Conservation (phyloP, 2,888 invertebrate genomes). For the Coleophora flavipennella region DNA sequence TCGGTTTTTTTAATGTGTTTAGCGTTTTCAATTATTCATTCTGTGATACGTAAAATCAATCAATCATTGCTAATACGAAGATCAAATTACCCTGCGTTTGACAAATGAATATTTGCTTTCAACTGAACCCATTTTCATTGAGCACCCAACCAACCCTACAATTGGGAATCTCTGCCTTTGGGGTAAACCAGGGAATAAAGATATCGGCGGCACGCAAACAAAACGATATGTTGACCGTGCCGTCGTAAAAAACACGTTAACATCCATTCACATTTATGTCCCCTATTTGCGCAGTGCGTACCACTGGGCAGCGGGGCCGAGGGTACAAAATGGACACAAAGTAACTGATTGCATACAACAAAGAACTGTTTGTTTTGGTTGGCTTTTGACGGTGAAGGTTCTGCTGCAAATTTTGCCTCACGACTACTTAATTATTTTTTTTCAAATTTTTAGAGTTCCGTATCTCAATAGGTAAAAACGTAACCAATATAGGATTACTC, state of each 20-base stretch:
- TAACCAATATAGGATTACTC: too few relatives aligned
- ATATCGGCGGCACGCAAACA: constrained; percentile 63
- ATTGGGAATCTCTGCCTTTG: constrained; percentile 39
- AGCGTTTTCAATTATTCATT: too few relatives aligned
- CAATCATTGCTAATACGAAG: too few relatives aligned
- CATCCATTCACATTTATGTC: constrained; percentile 70
- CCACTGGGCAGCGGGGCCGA: constrained; percentile 43
- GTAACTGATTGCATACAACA: constrained; percentile 57
- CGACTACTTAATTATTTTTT: too few relatives aligned
- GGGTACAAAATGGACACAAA: constrained; percentile 30
- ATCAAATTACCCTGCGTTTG: too few relatives aligned
- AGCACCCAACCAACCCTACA: constrained; percentile 7
- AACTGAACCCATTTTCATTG: too few relatives aligned
- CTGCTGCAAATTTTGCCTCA: neutral
- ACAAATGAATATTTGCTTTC: too few relatives aligned
- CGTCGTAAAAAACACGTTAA: constrained; percentile 72
- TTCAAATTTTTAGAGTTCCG: too few relatives aligned
- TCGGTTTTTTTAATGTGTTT: too few relatives aligned
- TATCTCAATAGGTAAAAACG: too few relatives aligned
- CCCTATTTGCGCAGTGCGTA: constrained; percentile 55
- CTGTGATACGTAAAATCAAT: too few relatives aligned
- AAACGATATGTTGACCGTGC: constrained; percentile 63
- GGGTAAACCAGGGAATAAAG: constrained; percentile 55
- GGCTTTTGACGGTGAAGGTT: neutral
- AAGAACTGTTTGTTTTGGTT: constrained; percentile 37